Conservation (phyloP, 2,797 vertebrate genomes). For the Luscinia megarhynchos region DNA sequence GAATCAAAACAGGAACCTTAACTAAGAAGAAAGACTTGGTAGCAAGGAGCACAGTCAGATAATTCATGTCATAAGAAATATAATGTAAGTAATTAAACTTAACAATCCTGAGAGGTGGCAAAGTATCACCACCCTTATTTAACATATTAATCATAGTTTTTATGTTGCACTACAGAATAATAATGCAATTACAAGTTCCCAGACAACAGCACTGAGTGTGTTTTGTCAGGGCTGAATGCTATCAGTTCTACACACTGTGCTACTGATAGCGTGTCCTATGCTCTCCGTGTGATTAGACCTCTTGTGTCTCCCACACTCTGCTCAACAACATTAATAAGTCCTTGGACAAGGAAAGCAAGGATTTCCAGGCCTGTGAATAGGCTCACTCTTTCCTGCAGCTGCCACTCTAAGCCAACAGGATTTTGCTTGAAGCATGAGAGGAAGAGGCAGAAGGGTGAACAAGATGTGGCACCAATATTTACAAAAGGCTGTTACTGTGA, state of each 20-base stretch:
- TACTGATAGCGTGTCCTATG: fast-evolving
- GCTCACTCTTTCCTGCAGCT: neutral
- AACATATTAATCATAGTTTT: neutral
- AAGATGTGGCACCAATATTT: neutral
- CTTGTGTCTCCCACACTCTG: fast-evolving
- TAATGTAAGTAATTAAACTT: neutral
- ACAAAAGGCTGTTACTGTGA: neutral
- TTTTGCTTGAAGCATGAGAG: neutral
- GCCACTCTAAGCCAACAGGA: neutral
- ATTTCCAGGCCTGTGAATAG: neutral
- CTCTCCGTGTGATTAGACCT: fast-evolving
- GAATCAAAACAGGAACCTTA: neutral
- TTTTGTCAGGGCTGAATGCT: neutral
- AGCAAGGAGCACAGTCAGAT: neutral
- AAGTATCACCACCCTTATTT: neutral
- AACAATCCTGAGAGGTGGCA: neutral
- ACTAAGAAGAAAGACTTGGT: neutral
- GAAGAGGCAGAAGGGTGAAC: neutral
- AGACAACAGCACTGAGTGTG: neutral
- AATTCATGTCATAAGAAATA: neutral
- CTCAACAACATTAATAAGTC: neutral
- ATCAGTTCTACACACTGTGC: neutral
- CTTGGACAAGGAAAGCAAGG: neutral
- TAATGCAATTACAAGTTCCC: neutral
- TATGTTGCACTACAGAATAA: neutral